phyloP scores from a whole-genome alignment of 1,140 invertebrate species.

The Pachyrhynchus sulphureomaculatus region DNA sequence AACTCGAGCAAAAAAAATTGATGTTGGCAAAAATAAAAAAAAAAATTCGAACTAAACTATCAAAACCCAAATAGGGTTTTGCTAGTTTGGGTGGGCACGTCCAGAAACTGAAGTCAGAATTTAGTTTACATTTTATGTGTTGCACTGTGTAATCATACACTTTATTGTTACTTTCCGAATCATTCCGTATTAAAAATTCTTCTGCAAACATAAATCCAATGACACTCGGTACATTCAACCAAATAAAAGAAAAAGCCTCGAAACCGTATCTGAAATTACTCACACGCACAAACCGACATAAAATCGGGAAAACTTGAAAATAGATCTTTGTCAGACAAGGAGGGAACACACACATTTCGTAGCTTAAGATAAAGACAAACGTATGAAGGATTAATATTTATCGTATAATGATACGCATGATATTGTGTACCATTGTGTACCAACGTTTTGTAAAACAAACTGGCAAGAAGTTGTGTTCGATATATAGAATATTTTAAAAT shows the following conservation, averaged over 20 bases:
- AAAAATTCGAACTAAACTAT: too few species aligned
- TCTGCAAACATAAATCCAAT: too few species aligned
- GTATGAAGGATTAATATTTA: slow-evolving; percentile 15
- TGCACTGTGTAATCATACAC: too few species aligned
- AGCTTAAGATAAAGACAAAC: neutral
- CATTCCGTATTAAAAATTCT: too few species aligned
- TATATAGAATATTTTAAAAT: slow-evolving; percentile 32
- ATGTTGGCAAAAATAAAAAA: too few species aligned
- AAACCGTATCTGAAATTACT: neutral
- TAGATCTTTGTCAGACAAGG: slow-evolving; percentile 1
- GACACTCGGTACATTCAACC: too few species aligned
- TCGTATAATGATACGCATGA: slow-evolving; percentile 37
- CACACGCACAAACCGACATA: slow-evolving; percentile 7
- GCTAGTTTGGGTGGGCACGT: too few species aligned
- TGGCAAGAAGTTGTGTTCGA: slow-evolving; percentile 20
- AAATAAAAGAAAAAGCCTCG: neutral
- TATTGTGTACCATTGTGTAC: slow-evolving; percentile 37
- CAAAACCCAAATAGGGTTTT: too few species aligned
- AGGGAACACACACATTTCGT: neutral
- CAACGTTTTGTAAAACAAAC: slow-evolving; percentile 28
- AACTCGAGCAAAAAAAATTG: too few species aligned
- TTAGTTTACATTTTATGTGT: too few species aligned
- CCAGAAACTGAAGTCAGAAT: too few species aligned
- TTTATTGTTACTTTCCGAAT: too few species aligned
- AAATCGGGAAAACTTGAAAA: slow-evolving; percentile 8